Evolutionary conservation across 2,888 invertebrate genomes (phyloP).

Genomic region (Penaeus monodon): DNA sequence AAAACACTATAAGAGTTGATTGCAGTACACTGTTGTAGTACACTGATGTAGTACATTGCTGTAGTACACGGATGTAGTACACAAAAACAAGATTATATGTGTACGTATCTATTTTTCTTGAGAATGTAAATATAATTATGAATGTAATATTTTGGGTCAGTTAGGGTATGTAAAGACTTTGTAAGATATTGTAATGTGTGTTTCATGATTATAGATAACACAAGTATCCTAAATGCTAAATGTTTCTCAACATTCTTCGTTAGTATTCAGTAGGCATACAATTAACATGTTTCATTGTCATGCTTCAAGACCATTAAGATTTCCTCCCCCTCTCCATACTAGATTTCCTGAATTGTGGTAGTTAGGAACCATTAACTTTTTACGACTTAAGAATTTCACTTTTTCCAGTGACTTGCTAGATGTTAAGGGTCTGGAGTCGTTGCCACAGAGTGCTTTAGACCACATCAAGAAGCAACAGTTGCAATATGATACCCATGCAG

Average conservation of each 20-base stretch:
- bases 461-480: no score
- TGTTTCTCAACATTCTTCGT: slow-evolving; percentile 60
- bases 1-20: slow-evolving; percentile 58
- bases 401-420: slow-evolving; percentile 57
- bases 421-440: slow-evolving; percentile 32
- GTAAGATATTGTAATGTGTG: slow-evolving; percentile 58
- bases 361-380: slow-evolving; percentile 49
- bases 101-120: slow-evolving; percentile 62
- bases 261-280: slow-evolving; percentile 57
- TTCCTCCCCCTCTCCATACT: slow-evolving; percentile 53
- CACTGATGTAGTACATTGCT: slow-evolving; percentile 30
- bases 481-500: no score
- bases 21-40: slow-evolving; percentile 43
- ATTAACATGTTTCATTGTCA: slow-evolving; percentile 58
- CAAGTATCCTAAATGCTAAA: slow-evolving; percentile 52
- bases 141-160: slow-evolving; percentile 62
- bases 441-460: no score
- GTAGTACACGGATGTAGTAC: slow-evolving; percentile 55
- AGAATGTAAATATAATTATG: slow-evolving; percentile 62
- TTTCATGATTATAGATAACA: slow-evolving; percentile 52
- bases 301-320: slow-evolving; percentile 55
- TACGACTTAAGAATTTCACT: slow-evolving; percentile 57
- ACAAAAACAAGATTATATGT: slow-evolving; percentile 53
- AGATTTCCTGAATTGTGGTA: slow-evolving; percentile 58
- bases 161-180: slow-evolving; percentile 62